A percentile compares a stretch with the other conserved stretches of the same genome.
phyloP scores from a whole-genome alignment of 2,888 invertebrate species.

The Phytoseiulus persimilis region DNA sequence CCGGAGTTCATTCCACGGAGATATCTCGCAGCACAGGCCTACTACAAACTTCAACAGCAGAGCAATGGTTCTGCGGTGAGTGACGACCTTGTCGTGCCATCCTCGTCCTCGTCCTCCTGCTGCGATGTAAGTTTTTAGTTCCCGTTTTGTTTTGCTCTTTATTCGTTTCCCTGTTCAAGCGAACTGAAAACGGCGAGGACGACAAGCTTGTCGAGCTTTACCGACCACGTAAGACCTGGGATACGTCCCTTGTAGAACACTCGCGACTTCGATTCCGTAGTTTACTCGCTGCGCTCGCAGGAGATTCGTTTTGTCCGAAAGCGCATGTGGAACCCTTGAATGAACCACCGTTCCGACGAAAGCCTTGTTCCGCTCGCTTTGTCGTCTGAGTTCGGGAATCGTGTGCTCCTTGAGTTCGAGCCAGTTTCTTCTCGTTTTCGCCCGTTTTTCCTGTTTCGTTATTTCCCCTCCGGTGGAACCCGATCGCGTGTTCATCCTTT shows the following conservation, averaged over 20 bases:
- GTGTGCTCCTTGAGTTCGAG: not conserved
- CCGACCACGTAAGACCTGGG: not conserved
- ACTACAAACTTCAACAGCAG: slow-evolving; percentile 37
- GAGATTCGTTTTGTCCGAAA: too few relatives aligned
- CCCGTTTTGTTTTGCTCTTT: not conserved
- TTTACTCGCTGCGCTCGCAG: too few relatives aligned
- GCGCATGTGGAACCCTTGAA: too few relatives aligned
- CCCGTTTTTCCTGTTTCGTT: not conserved
- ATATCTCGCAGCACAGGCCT: slow-evolving; percentile 31
- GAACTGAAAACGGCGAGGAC: not conserved
- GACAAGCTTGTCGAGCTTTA: not conserved
- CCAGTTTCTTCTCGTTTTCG: not conserved
- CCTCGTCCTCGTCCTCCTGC: not conserved
- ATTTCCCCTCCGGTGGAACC: not conserved
- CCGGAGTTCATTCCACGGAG: slow-evolving; percentile 26
- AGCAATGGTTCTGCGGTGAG: slow-evolving; percentile 37
- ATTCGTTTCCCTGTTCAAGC: not conserved
- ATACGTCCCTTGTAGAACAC: not conserved
- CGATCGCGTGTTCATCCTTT: too few relatives aligned
- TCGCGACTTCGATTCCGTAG: too few relatives aligned
- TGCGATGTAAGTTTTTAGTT: slow-evolving; percentile 33
- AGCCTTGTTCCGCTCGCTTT: not conserved
- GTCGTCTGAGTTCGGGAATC: not conserved
- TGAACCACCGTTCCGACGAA: too few relatives aligned
- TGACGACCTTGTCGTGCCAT: slow-evolving; percentile 15